Evolutionary conservation across 2,113 vertebrate species (phyloP).

Genomic region (Serinus canaria): DNA sequence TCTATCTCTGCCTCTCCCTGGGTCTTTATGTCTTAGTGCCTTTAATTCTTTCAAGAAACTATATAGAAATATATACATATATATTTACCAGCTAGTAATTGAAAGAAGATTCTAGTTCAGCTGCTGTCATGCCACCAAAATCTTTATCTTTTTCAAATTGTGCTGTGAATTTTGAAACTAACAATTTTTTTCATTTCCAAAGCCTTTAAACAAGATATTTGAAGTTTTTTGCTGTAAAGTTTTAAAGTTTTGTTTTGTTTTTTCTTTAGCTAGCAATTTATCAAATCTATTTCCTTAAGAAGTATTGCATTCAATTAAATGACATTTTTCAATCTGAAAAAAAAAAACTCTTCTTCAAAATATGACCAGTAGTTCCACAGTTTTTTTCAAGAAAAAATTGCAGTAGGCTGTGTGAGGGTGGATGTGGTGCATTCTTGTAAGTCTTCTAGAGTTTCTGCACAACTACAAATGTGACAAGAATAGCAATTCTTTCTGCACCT

Average conservation of each 20-base stretch:
- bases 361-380: neutral
- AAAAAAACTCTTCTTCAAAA: neutral
- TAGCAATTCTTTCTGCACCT: neutral
- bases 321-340: neutral
- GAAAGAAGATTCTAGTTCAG: neutral
- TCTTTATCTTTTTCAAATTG: neutral
- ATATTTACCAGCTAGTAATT: neutral
- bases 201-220: neutral
- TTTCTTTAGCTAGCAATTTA: neutral
- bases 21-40: neutral
- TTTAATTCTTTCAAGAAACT: neutral
- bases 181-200: neutral
- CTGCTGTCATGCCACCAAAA: neutral
- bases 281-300: neutral
- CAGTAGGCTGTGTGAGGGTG: rapidly evolving
- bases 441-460: neutral
- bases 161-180: neutral
- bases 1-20: neutral
- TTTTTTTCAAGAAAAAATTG: neutral
- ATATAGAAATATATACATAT: neutral
- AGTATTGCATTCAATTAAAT: neutral
- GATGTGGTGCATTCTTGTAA: neutral
- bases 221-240: neutral
- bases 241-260: neutral
- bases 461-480: neutral